Conservation (phyloP, 2,797 vertebrate species). For the Pygocentrus nattereri region DNA sequence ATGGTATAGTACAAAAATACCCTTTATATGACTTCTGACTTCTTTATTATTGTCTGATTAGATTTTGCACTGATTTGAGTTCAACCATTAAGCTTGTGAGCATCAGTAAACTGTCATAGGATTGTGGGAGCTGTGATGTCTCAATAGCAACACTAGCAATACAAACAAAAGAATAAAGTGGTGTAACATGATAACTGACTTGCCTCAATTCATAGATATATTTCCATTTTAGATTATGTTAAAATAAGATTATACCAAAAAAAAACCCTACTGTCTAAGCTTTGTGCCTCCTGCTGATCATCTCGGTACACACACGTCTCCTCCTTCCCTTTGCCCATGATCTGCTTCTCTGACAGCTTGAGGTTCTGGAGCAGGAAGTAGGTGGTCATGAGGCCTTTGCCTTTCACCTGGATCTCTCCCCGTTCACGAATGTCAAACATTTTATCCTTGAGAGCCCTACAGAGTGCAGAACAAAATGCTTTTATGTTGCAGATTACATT, state of each 20-base stretch:
- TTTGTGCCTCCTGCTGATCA: background rate
- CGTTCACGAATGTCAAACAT: slow-evolving; percentile 66
- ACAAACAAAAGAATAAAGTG: no score
- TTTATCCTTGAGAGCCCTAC: slow-evolving; percentile 63
- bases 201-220: no score
- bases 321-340: slow-evolving; percentile 73
- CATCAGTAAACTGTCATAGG: no score
- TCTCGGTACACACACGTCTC: slow-evolving; percentile 53
- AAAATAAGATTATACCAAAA: background rate
- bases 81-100: no score
- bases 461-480: background rate
- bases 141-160: no score
- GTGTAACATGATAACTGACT: no score
- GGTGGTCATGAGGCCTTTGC: slow-evolving; percentile 83
- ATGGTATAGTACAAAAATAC: no score
- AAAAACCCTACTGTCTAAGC: slow-evolving; percentile 26
- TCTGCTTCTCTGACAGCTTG: slow-evolving; percentile 72
- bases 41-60: no score
- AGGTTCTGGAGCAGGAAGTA: slow-evolving; percentile 81
- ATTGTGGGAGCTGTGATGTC: no score
- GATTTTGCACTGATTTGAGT: no score
- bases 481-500: background rate
- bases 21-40: no score
- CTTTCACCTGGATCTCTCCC: slow-evolving; percentile 84
- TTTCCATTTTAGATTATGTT: background rate